Base-by-base conservation (phyloP, 2,113 vertebrate genomes). In the Scytalopus superciliaris region DNA sequence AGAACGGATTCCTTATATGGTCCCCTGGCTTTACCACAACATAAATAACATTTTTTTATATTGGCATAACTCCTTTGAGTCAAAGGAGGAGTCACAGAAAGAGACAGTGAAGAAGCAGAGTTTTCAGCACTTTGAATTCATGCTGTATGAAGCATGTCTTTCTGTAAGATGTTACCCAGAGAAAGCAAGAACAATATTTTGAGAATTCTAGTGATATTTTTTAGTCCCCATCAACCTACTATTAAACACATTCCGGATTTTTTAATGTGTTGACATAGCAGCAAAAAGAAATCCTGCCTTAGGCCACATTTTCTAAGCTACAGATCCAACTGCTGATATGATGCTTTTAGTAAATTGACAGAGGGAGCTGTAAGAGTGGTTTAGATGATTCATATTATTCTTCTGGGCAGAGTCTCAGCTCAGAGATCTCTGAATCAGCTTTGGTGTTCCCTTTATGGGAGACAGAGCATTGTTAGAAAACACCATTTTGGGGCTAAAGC, bases 301-400 rank as follows among this genome's bases (percentile, higher is more conserved):
- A 60, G 55, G 92, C 50, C 35, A 87, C 70, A 45, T 96, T 87
- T 94, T 92, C 69, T 85, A 82, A 94, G 83, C 74, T 50, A 80
- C 53, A 93, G 96, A 90, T 96, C 73, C 53, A 90, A n/a, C 69
- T 90, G 45, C 55, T 92, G 95, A 97, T 97, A 96, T 16, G 45
- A 89, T 79, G 70, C n/a, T 95, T 94, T 94, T 74, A 89, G 66
- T 89, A 96, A 84, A 90, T 69, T 93, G 83, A 95, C 60, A 89
- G 66, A 45, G 50, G 60, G 84, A 92, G 79, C 42, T 91, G 30
- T 63, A 50, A 78, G 62, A 90, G 56, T 18, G 9, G 72, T 86
- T 94, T 64, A 81, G 62, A 72, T 90, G 57, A 94, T 93, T 96
- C 90, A 76, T 82, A 55, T 57, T 92, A 68, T 82, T 95, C 94